Conservation (phyloP, 2,797 vertebrate species). For the Enteromius fasciolatus region DNA sequence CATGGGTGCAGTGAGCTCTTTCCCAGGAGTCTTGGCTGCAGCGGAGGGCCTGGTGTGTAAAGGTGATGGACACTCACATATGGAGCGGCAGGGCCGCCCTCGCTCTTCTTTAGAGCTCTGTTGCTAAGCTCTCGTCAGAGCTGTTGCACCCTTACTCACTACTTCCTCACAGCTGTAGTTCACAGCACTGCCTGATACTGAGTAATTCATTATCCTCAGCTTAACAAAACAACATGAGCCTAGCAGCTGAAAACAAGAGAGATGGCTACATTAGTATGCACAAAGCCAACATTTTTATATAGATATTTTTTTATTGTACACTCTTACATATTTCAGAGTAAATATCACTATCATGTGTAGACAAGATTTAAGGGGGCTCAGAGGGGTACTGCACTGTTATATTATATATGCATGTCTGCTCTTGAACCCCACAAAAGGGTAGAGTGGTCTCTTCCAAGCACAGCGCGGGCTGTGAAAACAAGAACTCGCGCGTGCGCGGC, state of each 20-base stretch:
- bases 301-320: not conserved
- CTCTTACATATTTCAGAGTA: not conserved
- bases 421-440: conserved; percentile 19
- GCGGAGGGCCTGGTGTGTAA: conserved; percentile 37
- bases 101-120: conserved; percentile 52
- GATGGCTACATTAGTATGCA: not conserved
- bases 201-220: conserved; percentile 43
- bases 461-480: too few relatives aligned
- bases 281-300: not conserved
- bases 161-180: conserved; percentile 37
- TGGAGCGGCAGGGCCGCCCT: conserved; percentile 52
- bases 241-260: not conserved
- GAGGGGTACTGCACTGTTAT: not conserved
- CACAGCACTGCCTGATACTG: conserved; percentile 18
- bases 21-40: conserved; percentile 75
- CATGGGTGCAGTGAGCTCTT: conserved; percentile 74
- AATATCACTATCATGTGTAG: not conserved
- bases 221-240: conserved; percentile 1
- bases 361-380: not conserved
- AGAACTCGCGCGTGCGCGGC: too few relatives aligned
- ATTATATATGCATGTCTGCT: conserved; percentile 16
- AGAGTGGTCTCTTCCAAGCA: conserved; percentile 11
- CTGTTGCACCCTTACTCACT: conserved; percentile 25
- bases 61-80: conserved; percentile 62
- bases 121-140: conserved; percentile 52